These are phyloP conservation scores for Anguilla marmorata DNA, from an alignment of 2,797 vertebrate genomes.

Conservation along the genomic window DNA sequence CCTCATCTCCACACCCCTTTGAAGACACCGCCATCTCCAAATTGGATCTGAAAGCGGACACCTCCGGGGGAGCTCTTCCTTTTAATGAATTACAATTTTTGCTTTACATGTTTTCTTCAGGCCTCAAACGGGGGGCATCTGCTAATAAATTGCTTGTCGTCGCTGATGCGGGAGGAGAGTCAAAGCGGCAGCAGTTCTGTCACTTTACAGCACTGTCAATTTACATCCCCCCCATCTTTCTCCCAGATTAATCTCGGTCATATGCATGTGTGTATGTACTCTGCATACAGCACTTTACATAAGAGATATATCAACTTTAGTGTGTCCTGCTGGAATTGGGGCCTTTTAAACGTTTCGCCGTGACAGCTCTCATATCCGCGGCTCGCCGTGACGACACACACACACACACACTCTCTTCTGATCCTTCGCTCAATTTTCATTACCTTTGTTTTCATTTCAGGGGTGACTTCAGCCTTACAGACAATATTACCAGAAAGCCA, in stretches of 20 bases:
- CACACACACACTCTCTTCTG: not conserved
- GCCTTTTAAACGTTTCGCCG: constrained; percentile 36
- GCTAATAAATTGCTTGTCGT: constrained; percentile 68
- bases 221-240: constrained; percentile 61
- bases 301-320: constrained; percentile 74
- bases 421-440: constrained; percentile 61
- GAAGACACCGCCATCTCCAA: constrained; percentile 72
- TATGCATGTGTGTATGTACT: constrained; percentile 70
- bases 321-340: constrained; percentile 52
- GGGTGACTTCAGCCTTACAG: constrained; percentile 68
- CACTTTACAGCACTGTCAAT: constrained; percentile 70
- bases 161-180: constrained; percentile 43
- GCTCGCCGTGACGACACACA: constrained; percentile 19
- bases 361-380: constrained; percentile 35
- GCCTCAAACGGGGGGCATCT: constrained; percentile 49
- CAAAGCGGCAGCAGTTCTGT: constrained; percentile 64
- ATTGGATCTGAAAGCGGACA: constrained; percentile 70
- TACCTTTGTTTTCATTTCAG: constrained; percentile 58
- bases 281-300: constrained; percentile 74
- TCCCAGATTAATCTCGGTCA: constrained; percentile 72
- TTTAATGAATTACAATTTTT: constrained; percentile 74
- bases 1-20: constrained; percentile 59
- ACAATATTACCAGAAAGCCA: constrained; percentile 62
- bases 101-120: constrained; percentile 62
- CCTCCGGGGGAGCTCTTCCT: constrained; percentile 57